Evolutionary conservation across 1,140 invertebrate species (phyloP).

Genomic region (Bombus breviceps): DNA sequence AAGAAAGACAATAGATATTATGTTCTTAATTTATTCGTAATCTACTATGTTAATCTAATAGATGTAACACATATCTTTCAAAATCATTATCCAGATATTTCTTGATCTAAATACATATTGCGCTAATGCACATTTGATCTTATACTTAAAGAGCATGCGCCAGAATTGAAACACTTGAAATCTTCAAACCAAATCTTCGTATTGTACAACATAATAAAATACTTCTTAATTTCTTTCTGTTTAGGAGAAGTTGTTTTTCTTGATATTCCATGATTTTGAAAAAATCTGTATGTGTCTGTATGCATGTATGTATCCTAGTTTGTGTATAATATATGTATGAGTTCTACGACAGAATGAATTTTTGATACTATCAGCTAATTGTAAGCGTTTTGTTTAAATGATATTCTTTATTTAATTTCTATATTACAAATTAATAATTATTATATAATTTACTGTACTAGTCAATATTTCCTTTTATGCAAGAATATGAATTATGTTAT

Average conservation of each 20-base stretch:
- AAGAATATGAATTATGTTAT: conserved; percentile 6
- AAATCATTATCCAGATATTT: background rate
- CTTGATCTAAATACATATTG: background rate
- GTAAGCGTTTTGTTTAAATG: conserved; percentile 59
- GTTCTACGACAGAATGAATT: conserved; percentile 28
- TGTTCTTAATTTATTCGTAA: background rate
- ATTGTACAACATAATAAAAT: background rate
- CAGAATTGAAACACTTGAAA: background rate
- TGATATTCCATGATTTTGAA: background rate
- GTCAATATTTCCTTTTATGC: conserved; percentile 55
- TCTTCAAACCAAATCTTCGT: background rate
- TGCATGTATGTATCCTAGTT: background rate
- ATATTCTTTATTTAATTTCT: conserved; percentile 64
- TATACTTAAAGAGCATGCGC: background rate
- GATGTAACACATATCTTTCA: background rate
- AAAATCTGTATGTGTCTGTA: background rate
- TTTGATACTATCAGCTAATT: conserved; percentile 67
- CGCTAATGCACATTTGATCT: background rate
- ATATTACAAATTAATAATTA: conserved; percentile 55
- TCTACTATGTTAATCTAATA: background rate
- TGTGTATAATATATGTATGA: conserved; percentile 21
- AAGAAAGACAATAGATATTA: background rate
- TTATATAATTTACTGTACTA: conserved; percentile 66
- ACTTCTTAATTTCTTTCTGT: background rate
- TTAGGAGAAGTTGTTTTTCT: background rate